Base-by-base conservation (phyloP, 2,888 invertebrate genomes). In the Scaeva pyrastri region DNA sequence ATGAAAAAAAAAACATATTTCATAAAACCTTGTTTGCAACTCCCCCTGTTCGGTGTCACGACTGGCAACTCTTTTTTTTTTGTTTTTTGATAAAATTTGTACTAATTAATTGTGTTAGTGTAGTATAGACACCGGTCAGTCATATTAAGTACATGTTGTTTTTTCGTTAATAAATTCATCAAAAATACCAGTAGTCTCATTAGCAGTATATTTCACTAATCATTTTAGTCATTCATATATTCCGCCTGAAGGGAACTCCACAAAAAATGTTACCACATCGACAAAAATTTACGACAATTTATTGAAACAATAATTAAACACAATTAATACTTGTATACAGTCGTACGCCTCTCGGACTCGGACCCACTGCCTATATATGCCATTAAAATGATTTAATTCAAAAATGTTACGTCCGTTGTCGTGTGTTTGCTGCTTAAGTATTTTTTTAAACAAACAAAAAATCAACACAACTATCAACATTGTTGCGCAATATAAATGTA, bases 401-500 rank as follows among this genome's bases (percentile, higher is more conserved):
- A 31, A 31, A 31, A 31, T 31, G 8, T 5, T 31, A 8, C 31
- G n/a, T n/a, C n/a, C n/a, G n/a, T 31, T 31, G 31, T 31, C 8
- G 31, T 31, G 31, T 31, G 5, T 31, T 31, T 5, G 5, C 2
- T 31, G 0, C 31, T 31, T 31, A 31, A 31, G 31, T 31, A 31
- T 31, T 31, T 31, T 31, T 31, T 31, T 31, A 31, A 31, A 31
- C 8, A 31, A 31, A 31, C 31, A 31, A 31, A 31, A 31, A 31
- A 31, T 60, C 6, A 1, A 56, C 31, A 56, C 58, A 58, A 45
- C 58, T 52, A 43, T 55, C 68, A 68, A 70, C 68, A 83, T 55
- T 79, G 58, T 84, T 75, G 66, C 43, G 71, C 64, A 84, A 79
- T 58, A 70, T 16, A n/a, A n/a, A n/a, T 19, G 31, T 31, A 31